Evolutionary conservation across 2,888 invertebrate species (phyloP), one percentile per base, ranked within the genome.

Genomic region (Drosophila falleni): DNA sequence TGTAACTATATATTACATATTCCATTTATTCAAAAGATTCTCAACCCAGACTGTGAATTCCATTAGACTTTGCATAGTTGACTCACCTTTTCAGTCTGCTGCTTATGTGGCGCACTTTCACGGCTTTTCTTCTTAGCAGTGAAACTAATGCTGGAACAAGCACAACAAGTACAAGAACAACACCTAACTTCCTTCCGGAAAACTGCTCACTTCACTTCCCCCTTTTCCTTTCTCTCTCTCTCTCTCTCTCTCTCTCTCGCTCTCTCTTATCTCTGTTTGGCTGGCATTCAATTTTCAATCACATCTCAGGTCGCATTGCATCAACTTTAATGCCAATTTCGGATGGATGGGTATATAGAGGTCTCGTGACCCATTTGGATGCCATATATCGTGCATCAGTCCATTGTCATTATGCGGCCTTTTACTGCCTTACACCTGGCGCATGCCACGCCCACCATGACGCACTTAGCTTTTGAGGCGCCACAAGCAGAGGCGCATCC

Each of bases 361-460:
- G 56, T 66, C 51, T 60, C 54, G 63, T 77, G 80, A 77, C 77
- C 77, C 80, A 80, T 70, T 77, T 80, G 75, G 62, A 47, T 56
- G 71, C 47, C 23, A n/a, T 41, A 63, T 55, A 29, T 41, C 50
- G 44, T 74, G 67, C 67, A 54, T 54, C 19, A 41, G 62, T 44
- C 73, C 62, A 72, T 81, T 83, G 89, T 83, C 87, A 87, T 77
- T 84, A 70, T 69, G 60, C 66, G 54, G 69, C 64, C 66, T 69
- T 66, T 60, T 60, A 51, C 66, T 55, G 55, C 19, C 72, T 60
- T 51, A 63, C 62, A 76, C 51, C 60, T 70, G 53, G 13, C 50
- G 4, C 47, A 3, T 49, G 54, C 29, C 64, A 53, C 53, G 44
- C 65, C 65, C 65, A 55, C 13, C 29, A 44, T 2, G 44, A 35